These are phyloP conservation scores for Marcusenius ussheri DNA, from an alignment of 2,113 vertebrate species.

Conservation along the genomic window DNA sequence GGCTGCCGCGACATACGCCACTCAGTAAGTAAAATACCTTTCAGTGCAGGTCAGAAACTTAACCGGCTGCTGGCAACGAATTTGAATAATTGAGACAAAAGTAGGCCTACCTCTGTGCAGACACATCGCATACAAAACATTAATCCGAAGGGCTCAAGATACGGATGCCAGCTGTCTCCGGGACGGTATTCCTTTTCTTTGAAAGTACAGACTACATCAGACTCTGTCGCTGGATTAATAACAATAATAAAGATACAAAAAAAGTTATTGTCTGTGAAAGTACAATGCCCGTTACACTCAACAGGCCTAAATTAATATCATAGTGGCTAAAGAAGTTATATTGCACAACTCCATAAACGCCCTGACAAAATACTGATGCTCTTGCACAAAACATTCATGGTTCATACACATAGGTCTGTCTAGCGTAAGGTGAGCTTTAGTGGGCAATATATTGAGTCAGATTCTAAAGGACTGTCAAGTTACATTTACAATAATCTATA, in stretches of 20 bases:
- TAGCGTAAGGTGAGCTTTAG: neutral
- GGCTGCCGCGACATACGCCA: neutral
- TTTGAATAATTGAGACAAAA: constrained; percentile 13
- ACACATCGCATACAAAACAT: constrained; percentile 86
- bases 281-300: neutral
- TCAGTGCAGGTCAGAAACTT: neutral
- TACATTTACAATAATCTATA: neutral
- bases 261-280: neutral
- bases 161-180: constrained; percentile 92
- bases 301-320: neutral
- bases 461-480: neutral
- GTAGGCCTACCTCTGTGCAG: constrained; percentile 73
- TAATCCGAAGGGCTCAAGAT: constrained; percentile 81
- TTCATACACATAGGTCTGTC: neutral
- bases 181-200: constrained; percentile 79
- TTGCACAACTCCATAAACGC: neutral
- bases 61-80: neutral
- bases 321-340: neutral
- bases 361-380: neutral
- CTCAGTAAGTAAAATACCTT: neutral
- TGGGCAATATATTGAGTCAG: neutral
- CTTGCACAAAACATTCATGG: neutral
- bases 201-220: constrained; percentile 74
- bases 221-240: constrained; percentile 48
- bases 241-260: neutral